A percentile compares a stretch with the other conserved stretches of the same genome.
Evolutionary conservation across 2,113 vertebrate genomes (phyloP).

Genomic region (Kobus ellipsiprymnus): DNA sequence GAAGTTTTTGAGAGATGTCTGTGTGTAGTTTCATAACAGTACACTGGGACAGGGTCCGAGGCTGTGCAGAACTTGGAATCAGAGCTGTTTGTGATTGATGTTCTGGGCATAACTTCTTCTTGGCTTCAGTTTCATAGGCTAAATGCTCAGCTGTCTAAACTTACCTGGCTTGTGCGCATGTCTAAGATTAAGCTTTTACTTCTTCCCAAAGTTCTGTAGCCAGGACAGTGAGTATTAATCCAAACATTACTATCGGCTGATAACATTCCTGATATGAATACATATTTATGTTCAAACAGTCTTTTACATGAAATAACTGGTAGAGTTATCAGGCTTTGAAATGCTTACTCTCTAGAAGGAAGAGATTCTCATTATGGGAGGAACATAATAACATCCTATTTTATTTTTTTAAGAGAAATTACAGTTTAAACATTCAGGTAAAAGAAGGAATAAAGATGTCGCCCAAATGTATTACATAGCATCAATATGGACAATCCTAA

Average conservation of each 20-base stretch:
- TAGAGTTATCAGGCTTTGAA: background rate
- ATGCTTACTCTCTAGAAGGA: background rate
- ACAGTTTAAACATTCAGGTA: background rate
- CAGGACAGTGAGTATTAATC: background rate
- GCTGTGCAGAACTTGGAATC: background rate
- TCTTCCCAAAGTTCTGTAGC: background rate
- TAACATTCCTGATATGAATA: background rate
- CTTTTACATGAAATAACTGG: background rate
- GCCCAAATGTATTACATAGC: background rate
- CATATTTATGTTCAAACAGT: background rate
- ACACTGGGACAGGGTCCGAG: background rate
- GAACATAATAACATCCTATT: background rate
- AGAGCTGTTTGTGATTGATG: conserved; percentile 45
- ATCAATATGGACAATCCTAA: background rate
- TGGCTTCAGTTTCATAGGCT: background rate
- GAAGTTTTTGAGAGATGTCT: background rate
- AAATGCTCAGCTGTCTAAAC: background rate
- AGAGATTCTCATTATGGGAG: background rate
- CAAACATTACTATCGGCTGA: background rate
- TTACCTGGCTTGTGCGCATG: background rate
- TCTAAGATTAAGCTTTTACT: background rate
- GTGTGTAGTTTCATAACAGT: background rate
- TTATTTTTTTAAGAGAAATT: conserved; percentile 19
- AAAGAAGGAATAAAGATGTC: background rate
- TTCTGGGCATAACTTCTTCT: conserved; percentile 30